Base-by-base conservation (phyloP, 1,140 invertebrate species). In the Zaprionus tsacasi region DNA sequence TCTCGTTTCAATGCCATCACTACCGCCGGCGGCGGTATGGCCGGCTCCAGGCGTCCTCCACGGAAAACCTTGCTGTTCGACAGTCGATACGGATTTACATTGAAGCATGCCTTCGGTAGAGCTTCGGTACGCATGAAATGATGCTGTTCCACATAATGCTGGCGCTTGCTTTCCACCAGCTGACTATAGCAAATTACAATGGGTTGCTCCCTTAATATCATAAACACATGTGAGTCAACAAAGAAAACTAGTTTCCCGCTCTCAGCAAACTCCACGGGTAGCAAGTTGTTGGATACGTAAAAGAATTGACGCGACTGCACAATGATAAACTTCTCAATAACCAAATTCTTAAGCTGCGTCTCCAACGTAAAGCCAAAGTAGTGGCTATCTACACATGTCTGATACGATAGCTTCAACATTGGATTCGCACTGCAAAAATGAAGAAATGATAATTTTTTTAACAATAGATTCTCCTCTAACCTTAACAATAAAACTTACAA, bases 211-310 rank as follows among this genome's bases (percentile, higher is more conserved):
- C 82, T 63, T 21, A 82, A 43, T 15, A 89, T 89, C 55, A 76
- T 79, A 30, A 92, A 92, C 10, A 92, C 75, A 50, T 92, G 91
- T 25, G 81, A 87, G 69, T 92, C 91, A n/a, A 92, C 87, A 66
- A 81, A 92, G 59, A 92, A 91, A n/a, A 69, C 35, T 30, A 78
- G 30, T n/a, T 77, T 64, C 0, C 82, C 74, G 36, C 52, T 72
- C 11, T 56, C 57, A 0, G 73, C 13, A 11, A 91, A 61, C 27
- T 67, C 33, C 43, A 89, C 10, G 0, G 91, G 91, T 63, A 92
- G 60, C 3, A 63, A 78, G 2, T 69, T 68, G 60, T 91, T 81
- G 56, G 91, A 61, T 0, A 92, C 79, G 59, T 92, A 91, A 63
- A 80, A 87, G 35, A 92, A 89, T 17, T 91, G 78, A 6, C 82